phyloP scores from a whole-genome alignment of 2,113 vertebrate genomes.

The Syngnathus floridae region DNA sequence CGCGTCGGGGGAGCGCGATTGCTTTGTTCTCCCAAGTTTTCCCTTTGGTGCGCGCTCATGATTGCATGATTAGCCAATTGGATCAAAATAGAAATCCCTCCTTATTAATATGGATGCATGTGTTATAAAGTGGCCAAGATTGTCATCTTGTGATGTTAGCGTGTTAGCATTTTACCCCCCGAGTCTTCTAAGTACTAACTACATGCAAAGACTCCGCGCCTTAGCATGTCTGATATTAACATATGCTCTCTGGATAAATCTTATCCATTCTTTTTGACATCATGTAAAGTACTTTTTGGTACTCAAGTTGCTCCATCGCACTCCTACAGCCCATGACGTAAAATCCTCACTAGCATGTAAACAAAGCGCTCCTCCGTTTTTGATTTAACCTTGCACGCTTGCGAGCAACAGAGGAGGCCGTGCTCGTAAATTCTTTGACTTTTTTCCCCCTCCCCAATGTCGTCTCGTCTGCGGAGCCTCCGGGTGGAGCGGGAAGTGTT shows the following conservation, averaged over 20 bases:
- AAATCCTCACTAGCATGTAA: constrained; percentile 1
- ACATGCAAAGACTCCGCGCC: too few relatives aligned
- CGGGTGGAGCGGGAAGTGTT: constrained; percentile 34
- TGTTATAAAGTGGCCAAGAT: constrained; percentile 1
- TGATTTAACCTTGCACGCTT: constrained; percentile 34
- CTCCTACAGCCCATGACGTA: too few relatives aligned
- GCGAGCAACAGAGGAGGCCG: constrained; percentile 21
- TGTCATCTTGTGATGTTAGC: constrained; percentile 4
- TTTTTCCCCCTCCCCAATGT: neutral
- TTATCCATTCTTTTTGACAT: too few relatives aligned
- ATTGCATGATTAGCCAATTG: constrained; percentile 30
- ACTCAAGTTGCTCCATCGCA: too few relatives aligned
- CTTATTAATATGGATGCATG: constrained; percentile 1
- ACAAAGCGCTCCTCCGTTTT: neutral
- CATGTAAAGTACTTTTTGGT: too few relatives aligned
- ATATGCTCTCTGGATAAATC: too few relatives aligned
- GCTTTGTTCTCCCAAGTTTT: constrained; percentile 35
- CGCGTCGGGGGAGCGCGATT: constrained; percentile 21
- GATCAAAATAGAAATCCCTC: constrained; percentile 10
- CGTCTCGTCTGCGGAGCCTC: constrained; percentile 20
- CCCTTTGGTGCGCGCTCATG: constrained; percentile 24
- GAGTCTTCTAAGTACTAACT: too few relatives aligned
- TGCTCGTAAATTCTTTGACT: constrained; percentile 20
- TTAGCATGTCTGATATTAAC: too few relatives aligned
- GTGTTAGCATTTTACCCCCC: neutral